phyloP scores from a whole-genome alignment of 1,140 invertebrate genomes.

The Papilio polytes region DNA sequence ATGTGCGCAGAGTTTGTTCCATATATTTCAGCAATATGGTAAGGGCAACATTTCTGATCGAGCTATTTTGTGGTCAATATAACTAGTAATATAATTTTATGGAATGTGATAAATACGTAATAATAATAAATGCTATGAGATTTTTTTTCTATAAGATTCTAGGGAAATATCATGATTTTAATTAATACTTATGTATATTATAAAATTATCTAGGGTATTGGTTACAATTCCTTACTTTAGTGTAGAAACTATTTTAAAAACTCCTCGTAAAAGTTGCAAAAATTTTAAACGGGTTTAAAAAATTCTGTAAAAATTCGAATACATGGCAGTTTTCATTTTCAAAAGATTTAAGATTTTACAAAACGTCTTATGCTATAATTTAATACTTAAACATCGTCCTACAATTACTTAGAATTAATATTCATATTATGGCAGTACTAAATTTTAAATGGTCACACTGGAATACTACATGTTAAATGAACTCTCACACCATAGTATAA shows the following conservation, averaged over 20 bases:
- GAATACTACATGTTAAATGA: not conserved
- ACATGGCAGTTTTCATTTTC: constrained; percentile 71
- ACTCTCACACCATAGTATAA: not conserved
- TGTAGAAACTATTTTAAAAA: constrained; percentile 61
- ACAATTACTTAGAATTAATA: not conserved
- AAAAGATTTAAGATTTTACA: constrained; percentile 17
- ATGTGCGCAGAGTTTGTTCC: too few species aligned
- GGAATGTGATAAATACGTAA: not conserved
- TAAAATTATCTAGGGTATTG: constrained; percentile 4
- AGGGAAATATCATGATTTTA: not conserved
- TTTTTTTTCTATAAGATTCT: not conserved
- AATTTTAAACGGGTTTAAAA: constrained; percentile 58
- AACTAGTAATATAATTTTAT: not conserved
- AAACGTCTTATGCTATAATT: not conserved
- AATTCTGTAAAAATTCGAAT: constrained; percentile 72
- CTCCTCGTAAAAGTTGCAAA: constrained; percentile 58
- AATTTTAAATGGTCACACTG: constrained; percentile 11
- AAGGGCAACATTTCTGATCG: too few species aligned
- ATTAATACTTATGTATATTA: not conserved
- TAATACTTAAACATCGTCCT: not conserved
- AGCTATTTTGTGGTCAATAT: not conserved
- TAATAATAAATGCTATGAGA: not conserved
- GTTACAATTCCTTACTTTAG: constrained; percentile 34
- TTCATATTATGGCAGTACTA: not conserved
- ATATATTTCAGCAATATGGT: too few species aligned